Base-by-base conservation (phyloP, 2,888 invertebrate genomes). In the Pegoplata infirma region DNA sequence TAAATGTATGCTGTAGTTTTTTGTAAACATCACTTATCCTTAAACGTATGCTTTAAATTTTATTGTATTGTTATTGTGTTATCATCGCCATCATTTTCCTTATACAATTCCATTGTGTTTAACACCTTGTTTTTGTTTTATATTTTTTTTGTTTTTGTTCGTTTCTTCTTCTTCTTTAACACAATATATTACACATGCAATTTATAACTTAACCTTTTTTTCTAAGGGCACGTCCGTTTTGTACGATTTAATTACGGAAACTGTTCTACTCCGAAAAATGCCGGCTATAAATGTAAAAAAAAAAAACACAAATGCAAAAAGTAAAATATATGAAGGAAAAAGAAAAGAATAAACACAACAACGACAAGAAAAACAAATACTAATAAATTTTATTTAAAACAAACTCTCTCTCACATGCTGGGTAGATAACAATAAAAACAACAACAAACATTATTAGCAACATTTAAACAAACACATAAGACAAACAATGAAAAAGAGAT, bases 231-330 rank as follows among this genome's bases (percentile, higher is more conserved):
- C 75, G 79, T 79, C 79, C 79, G 79, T 75, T 79, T 71, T 79
- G 79, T 75, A 72, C 79, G 79, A 79, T 79, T 79, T 79, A 79
- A 79, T 79, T 79, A 79, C 79, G 79, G 79, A 79, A 79, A 79
- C 79, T 79, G 79, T 79, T 75, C 79, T 79, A 79, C 79, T 79
- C 75, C 75, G 79, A 79, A 79, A 75, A 67, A 68, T 75, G 75
- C 79, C 79, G 79, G 79, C 69, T 76, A 59, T 75, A 73, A 67
- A 61, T 63, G 74, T 73, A 79, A 78, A 72, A 79, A 80, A n/a
- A n/a, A n/a, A n/a, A n/a, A n/a, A n/a, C n/a, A n/a, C 69, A 81
- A 78, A 67, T 72, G 64, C 68, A 75, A 59, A 49, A 77, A 80
- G n/a, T n/a, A n/a, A n/a, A n/a, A n/a, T n/a, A n/a, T n/a, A n/a